A percentile compares a stretch with the other conserved stretches of the same genome.
Evolutionary conservation across 2,888 invertebrate species (phyloP).

Genomic region (Drosophila infuscata): DNA sequence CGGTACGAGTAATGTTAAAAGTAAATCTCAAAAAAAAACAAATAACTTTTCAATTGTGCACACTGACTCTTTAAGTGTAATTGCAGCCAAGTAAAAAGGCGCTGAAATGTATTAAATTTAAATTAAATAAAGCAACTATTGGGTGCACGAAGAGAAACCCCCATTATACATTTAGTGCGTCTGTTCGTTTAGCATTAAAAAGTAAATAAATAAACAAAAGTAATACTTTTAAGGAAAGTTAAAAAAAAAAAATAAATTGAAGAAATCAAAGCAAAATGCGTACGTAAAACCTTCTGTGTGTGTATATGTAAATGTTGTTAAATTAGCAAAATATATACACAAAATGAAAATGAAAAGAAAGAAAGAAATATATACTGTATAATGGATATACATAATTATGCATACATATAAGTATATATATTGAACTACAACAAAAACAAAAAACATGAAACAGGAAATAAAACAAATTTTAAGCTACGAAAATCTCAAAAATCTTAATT

Average conservation of each 20-base stretch:
- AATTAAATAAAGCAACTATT: slow-evolving; percentile 50
- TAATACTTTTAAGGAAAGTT: slow-evolving; percentile 31
- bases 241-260: slow-evolving; percentile 10
- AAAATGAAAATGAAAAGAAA: slow-evolving; percentile 29
- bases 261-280: slow-evolving; percentile 42
- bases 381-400: slow-evolving; percentile 41
- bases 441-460: slow-evolving; percentile 77
- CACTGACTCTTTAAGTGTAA: slow-evolving; percentile 51
- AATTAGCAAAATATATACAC: slow-evolving; percentile 76
- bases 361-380: slow-evolving; percentile 43
- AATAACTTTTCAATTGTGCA: slow-evolving; percentile 39
- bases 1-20: slow-evolving; percentile 40
- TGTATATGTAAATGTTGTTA: slow-evolving; percentile 78
- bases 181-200: slow-evolving; percentile 54
- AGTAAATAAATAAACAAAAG: slow-evolving; percentile 13
- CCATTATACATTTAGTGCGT: slow-evolving; percentile 50
- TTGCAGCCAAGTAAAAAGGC: slow-evolving; percentile 45
- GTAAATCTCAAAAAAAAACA: slow-evolving; percentile 38
- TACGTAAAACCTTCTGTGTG: slow-evolving; percentile 74
- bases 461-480: slow-evolving; percentile 80
- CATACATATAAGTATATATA: slow-evolving; percentile 56
- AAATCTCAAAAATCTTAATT: slow-evolving; percentile 80
- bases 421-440: slow-evolving; percentile 61
- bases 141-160: slow-evolving; percentile 33
- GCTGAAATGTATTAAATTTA: slow-evolving; percentile 67